A percentile compares a stretch with the other conserved stretches of the same genome.
These are phyloP conservation scores for Xanthostigma xanthostigma DNA, from an alignment of 2,888 invertebrate genomes.

Conservation along the genomic window DNA sequence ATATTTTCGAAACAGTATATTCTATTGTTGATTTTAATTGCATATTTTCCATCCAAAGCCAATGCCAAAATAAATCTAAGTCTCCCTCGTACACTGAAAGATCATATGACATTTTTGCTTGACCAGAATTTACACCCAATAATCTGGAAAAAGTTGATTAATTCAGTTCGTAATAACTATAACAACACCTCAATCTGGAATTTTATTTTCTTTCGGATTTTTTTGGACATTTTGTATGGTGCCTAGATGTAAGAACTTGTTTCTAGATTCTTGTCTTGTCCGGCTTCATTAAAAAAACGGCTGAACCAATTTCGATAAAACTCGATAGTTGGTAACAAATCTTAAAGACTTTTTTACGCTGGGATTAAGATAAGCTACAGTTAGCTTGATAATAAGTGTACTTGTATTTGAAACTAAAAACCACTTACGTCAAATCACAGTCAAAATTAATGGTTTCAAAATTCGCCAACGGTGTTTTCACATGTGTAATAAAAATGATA, in stretches of 20 bases:
- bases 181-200: too few relatives aligned
- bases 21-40: constrained; percentile 30
- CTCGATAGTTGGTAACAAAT: too few relatives aligned
- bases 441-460: constrained; percentile 23
- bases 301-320: too few relatives aligned
- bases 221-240: too few relatives aligned
- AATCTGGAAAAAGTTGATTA: constrained; percentile 10
- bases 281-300: too few relatives aligned
- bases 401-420: too few relatives aligned
- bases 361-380: too few relatives aligned
- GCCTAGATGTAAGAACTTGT: too few relatives aligned
- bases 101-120: constrained; percentile 26
- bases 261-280: too few relatives aligned
- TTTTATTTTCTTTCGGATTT: not conserved
- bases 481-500: constrained; percentile 20
- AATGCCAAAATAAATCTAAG: constrained; percentile 33
- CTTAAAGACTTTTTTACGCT: too few relatives aligned
- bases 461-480: constrained; percentile 23
- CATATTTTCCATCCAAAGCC: constrained; percentile 36
- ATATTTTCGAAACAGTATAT: constrained; percentile 23
- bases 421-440: constrained; percentile 16
- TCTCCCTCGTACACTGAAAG: constrained; percentile 30
- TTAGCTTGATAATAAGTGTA: too few relatives aligned
- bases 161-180: not conserved
- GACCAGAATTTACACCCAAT: constrained; percentile 20